These are phyloP conservation scores for Podarcis cretensis DNA, from an alignment of 2,113 vertebrate species.

Conservation along the genomic window DNA sequence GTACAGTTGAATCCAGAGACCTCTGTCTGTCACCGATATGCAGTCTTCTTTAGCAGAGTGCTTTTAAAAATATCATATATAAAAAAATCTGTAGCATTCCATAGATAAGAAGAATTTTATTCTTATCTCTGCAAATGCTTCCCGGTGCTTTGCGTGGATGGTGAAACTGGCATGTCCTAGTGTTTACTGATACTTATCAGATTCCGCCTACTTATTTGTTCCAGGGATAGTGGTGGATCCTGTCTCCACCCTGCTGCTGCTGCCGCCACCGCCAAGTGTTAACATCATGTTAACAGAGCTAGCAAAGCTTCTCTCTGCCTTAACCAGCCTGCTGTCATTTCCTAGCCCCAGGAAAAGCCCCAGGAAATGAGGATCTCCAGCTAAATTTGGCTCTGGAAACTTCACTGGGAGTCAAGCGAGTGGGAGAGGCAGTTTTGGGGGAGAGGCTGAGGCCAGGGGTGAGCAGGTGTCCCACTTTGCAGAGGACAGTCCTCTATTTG, in stretches of 20 bases:
- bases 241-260: not conserved
- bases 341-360: conserved; percentile 23
- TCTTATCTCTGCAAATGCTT: not conserved
- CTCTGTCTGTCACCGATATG: no score
- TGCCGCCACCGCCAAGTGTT: not conserved
- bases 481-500: no score
- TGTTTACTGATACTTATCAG: not conserved
- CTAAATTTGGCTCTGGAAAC: not conserved
- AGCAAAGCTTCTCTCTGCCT: conserved; percentile 44
- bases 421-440: not conserved
- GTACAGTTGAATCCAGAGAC: no score
- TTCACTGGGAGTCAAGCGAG: not conserved
- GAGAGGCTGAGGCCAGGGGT: not conserved
- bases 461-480: no score
- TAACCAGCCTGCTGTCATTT: conserved; percentile 62
- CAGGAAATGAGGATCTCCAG: not conserved
- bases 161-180: conserved; percentile 1
- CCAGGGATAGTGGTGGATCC: not conserved
- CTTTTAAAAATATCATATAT: no score
- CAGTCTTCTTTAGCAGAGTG: not conserved
- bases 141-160: not conserved
- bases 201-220: not conserved
- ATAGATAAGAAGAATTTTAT: not conserved
- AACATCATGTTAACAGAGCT: conserved; percentile 40
- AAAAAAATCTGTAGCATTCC: not conserved